Conservation (phyloP, 2,888 invertebrate species). For the Athetis lepigone region DNA sequence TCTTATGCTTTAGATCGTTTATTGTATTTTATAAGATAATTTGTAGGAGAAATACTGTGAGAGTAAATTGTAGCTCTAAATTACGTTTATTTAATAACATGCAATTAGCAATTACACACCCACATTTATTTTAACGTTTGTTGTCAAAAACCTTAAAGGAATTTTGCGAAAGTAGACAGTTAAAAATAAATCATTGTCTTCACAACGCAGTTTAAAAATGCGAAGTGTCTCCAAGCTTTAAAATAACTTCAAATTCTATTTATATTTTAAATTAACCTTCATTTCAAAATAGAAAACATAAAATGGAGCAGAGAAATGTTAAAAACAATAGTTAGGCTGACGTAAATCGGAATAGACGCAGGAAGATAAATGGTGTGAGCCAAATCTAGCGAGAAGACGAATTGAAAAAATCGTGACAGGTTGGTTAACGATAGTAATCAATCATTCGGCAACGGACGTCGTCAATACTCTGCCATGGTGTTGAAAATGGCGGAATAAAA, state of each 20-base stretch:
- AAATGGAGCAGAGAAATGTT: slow-evolving; percentile 27
- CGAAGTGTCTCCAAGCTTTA: slow-evolving; percentile 38
- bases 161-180: no score
- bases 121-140: no score
- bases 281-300: slow-evolving; percentile 51
- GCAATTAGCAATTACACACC: no score
- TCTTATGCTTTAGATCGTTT: no score
- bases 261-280: slow-evolving; percentile 54
- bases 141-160: no score
- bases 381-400: slow-evolving; percentile 48
- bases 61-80: no score
- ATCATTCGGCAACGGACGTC: slow-evolving; percentile 54
- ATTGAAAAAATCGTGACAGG: slow-evolving; percentile 60
- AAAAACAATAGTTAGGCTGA: slow-evolving; percentile 54
- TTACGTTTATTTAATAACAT: no score
- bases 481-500: slow-evolving; percentile 52
- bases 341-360: slow-evolving; percentile 51
- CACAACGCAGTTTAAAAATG: slow-evolving; percentile 36
- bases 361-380: slow-evolving; percentile 57
- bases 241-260: slow-evolving; percentile 54
- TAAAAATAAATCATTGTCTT: slow-evolving; percentile 21
- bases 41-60: no score
- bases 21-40: no score
- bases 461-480: slow-evolving; percentile 49
- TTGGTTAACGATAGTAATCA: slow-evolving; percentile 57